Evolutionary conservation across 2,797 vertebrate genomes (phyloP).

Genomic region (Sitta carolinensis): DNA sequence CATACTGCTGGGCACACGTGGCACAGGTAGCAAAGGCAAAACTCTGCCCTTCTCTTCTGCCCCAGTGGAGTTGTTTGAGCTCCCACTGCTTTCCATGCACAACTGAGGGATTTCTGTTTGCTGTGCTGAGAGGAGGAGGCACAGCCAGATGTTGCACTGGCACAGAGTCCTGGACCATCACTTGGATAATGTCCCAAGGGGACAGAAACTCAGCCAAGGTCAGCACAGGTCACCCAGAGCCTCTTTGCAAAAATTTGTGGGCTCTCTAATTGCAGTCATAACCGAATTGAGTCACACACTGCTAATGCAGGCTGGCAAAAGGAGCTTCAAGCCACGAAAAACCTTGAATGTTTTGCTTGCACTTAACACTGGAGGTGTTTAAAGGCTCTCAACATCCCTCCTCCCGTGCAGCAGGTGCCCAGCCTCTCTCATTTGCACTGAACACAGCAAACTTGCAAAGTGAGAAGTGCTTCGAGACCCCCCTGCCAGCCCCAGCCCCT

Average conservation of each 20-base stretch:
- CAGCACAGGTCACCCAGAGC: neutral
- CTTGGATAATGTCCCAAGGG: neutral
- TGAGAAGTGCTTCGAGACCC: neutral
- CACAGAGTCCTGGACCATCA: neutral
- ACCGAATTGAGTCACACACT: neutral
- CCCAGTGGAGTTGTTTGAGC: neutral
- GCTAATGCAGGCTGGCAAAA: neutral
- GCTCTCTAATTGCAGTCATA: neutral
- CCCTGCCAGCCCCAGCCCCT: neutral
- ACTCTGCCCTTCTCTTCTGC: neutral
- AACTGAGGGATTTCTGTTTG: neutral
- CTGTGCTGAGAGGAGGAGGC: neutral
- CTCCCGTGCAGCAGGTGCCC: neutral
- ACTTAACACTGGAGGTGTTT: neutral
- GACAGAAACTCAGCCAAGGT: neutral
- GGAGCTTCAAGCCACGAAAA: neutral
- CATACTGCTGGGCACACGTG: neutral
- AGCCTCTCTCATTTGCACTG: neutral
- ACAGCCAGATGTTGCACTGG: neutral
- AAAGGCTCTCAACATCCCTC: neutral
- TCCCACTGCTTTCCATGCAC: neutral
- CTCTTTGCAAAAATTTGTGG: neutral
- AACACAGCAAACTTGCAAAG: neutral
- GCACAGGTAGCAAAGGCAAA: neutral
- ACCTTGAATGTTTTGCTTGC: neutral